phyloP scores from a whole-genome alignment of 2,113 vertebrate species.

The Ardeotis arabs region DNA sequence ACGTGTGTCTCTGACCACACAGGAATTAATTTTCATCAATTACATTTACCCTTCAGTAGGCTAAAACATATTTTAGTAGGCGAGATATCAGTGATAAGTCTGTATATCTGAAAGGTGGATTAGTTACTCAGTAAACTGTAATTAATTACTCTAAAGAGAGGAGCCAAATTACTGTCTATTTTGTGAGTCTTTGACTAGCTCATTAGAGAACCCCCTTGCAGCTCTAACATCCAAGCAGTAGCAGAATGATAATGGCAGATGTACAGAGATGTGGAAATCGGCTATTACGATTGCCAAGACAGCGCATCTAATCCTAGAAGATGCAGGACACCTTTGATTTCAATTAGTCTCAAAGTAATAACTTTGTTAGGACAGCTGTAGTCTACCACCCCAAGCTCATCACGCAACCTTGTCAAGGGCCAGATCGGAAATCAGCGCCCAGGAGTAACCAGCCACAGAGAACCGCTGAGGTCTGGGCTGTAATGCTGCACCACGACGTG shows the following conservation, averaged over 20 bases:
- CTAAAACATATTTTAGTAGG: conserved; percentile 20
- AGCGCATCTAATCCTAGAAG: conserved; percentile 1
- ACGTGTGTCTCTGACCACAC: background rate
- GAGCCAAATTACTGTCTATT: conserved; percentile 43
- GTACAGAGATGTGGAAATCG: conserved; percentile 8
- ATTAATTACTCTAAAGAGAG: conserved; percentile 35
- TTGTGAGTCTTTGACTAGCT: conserved; percentile 35
- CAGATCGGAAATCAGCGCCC: rapidly evolving
- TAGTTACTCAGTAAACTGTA: conserved; percentile 52
- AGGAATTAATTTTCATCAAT: background rate
- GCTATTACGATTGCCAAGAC: conserved; percentile 17
- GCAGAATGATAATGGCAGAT: conserved; percentile 41
- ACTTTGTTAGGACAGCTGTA: background rate
- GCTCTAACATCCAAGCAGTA: conserved; percentile 36
- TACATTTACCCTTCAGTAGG: background rate
- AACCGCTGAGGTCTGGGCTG: rapidly evolving
- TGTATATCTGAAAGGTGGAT: conserved; percentile 38
- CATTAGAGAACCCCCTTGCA: conserved; percentile 43
- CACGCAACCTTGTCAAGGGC: background rate
- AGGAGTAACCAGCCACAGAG: background rate
- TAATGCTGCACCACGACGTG: background rate
- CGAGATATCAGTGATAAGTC: background rate
- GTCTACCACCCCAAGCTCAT: background rate
- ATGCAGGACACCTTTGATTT: background rate
- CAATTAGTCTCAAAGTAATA: background rate